Base-by-base conservation (phyloP, 2,113 vertebrate species). In the Cygnus atratus region DNA sequence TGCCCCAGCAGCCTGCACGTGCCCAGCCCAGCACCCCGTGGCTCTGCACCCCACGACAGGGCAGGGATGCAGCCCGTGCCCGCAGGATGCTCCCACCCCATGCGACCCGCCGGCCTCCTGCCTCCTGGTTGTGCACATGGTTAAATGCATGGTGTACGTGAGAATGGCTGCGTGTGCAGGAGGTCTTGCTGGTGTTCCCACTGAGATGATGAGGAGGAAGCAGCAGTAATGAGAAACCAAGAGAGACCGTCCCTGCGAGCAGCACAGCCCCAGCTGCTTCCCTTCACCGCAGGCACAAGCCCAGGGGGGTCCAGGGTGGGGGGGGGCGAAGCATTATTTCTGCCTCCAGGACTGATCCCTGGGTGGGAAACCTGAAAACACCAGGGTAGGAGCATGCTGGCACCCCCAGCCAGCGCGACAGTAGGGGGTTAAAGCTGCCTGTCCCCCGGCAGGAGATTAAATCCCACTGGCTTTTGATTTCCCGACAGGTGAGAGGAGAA, bases 401-500 rank as follows among this genome's bases (percentile, higher is more conserved):
- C 61, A 63, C 61, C 61, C 61, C 61, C 61, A 63, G 35, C 15
- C 18, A 11, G 31, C 46, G 1, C 3, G 22, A 6, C 71, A 66
- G 44, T 55, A 84, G n/a, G 61, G 88, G 63, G 92, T 97, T 97
- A 96, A 97, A 92, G 13, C 73, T 54, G 73, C 65, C 44, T 92
- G 63, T 90, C 25, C 68, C 12, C 48, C 24, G 13, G 48, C 68
- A 37, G 1, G 72, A 80, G 94, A 96, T 95, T 88, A 88, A 90
- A 90, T 92, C 83, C 85, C 1, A 86, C 62, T 18, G 79, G 55
- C 90, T 88, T 94, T 92, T 93, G 90, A 20, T 84, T 85, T 70
- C 86, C 85, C 37, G n/a, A 41, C 94, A 95, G 96, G 95, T 96
- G 96, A 96, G 90, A 93, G 86, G 63, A 50, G 96, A 96, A 97